Base-by-base conservation (phyloP, 2,888 invertebrate species). In the Platypus cylindrus region DNA sequence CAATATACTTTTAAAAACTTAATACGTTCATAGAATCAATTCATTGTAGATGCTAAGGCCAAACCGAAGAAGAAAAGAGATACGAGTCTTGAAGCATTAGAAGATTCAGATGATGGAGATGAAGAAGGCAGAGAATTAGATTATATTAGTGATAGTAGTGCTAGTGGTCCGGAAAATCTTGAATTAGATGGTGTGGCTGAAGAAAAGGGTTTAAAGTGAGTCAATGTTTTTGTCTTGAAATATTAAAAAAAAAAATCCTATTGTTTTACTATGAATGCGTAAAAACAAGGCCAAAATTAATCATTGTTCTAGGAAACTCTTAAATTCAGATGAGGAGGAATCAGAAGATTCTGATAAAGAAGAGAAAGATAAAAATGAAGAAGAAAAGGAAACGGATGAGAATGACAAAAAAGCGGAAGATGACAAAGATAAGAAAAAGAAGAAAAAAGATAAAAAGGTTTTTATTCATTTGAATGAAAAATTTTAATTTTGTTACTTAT, bases 71-170 rank as follows among this genome's bases (percentile, higher is more conserved):
- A 84, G 52, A 82, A 84, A 63, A 77, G 78, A 36, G 80, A 78
- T 43, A 79, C 83, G 0, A 82, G 90, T 42, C 80, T 84, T 46
- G 93, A 94, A 56, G 93, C 91, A 0, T 75, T 84, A 35, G 94
- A 95, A 58, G 95, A 97, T 54, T 93, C 93, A 45, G 95, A 95
- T 59, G 94, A 95, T 58, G 94, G 93, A 0, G 94, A 97, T 58
- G 91, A 87, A 52, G 95, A 95, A 63, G 94, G 94, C 0, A 63
- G 86, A 33, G 95, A 97, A 66, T 72, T 80, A 47, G 95, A 95
- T 62, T 95, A 95, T 54, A 93, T 94, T 70, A 9, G 85, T 78
- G 62, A 79, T 72, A 51, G 85, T 76, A 58, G 71, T 65, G 34
- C 85, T 78, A 64, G 70, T 75, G 32, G 82, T 78, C 54, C 89